Conservation (phyloP, 2,888 invertebrate genomes). For the Xestia rhomboidea region DNA sequence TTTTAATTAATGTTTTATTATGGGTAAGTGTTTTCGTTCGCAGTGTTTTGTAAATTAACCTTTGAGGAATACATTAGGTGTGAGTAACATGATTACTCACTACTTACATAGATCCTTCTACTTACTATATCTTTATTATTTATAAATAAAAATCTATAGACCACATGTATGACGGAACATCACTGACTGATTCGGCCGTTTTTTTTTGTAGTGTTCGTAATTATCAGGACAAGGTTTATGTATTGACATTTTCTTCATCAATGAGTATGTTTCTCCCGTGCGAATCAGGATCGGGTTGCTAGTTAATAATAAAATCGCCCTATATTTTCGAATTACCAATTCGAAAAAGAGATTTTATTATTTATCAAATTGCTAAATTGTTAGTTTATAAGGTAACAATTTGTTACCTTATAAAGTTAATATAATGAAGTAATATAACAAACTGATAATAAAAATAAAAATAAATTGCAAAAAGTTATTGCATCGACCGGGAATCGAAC, state of each 20-base stretch:
- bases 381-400: no score
- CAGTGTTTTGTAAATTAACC: background rate
- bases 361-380: no score
- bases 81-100: background rate
- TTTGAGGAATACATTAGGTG: background rate
- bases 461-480: conserved; percentile 70
- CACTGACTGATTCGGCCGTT: background rate
- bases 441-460: background rate
- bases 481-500: conserved; percentile 90
- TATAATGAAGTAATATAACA: no score
- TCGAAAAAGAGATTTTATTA: no score
- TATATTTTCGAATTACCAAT: background rate
- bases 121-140: no score
- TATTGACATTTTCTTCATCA: background rate
- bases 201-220: background rate
- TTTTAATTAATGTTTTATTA: conserved; percentile 23
- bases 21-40: background rate
- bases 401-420: no score
- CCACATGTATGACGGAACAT: background rate
- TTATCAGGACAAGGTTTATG: background rate
- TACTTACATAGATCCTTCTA: background rate
- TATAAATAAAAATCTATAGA: background rate
- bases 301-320: background rate
- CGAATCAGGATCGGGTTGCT: background rate
- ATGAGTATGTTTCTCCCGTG: background rate